Conservation (phyloP, 1,140 invertebrate species). For the Nasonia longicornis region DNA sequence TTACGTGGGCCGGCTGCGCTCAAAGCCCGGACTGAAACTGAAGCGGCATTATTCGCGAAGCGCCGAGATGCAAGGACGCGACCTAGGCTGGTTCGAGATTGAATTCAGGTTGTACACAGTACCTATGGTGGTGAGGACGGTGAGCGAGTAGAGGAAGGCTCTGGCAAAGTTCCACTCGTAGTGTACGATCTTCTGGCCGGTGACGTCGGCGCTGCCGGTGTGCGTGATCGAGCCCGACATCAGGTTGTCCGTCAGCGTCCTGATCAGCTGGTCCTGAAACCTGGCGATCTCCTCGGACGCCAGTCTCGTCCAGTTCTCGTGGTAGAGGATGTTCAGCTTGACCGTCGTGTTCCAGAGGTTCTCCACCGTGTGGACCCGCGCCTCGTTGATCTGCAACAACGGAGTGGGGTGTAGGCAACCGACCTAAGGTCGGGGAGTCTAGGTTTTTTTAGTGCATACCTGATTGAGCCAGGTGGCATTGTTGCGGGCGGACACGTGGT, state of each 20-base stretch:
- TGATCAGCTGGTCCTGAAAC: conserved; percentile 89
- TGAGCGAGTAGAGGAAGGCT: conserved; percentile 95
- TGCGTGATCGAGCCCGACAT: conserved; percentile 62
- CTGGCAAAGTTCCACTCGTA: conserved; percentile 94
- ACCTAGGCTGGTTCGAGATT: not conserved
- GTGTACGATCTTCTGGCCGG: conserved; percentile 61
- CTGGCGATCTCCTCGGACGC: conserved; percentile 87
- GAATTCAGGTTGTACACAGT: not conserved
- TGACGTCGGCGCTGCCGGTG: conserved; percentile 55
- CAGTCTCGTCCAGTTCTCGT: conserved; percentile 93
- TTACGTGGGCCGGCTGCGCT: not conserved
- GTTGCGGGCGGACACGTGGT: conserved; percentile 61
- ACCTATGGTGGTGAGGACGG: conserved; percentile 97
- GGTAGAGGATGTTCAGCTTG: conserved; percentile 92
- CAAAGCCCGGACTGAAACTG: not conserved
- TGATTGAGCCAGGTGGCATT: conserved; percentile 67
- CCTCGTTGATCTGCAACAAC: conserved; percentile 68
- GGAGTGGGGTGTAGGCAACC: not conserved
- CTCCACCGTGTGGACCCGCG: conserved; percentile 82
- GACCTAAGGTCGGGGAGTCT: too few relatives aligned
- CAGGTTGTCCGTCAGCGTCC: conserved; percentile 82
- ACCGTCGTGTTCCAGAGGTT: conserved; percentile 96
- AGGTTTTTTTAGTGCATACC: conserved; percentile 50
- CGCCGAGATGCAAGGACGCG: not conserved
- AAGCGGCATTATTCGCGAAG: conserved; percentile 13